Percentiles rank a stretch among this genome's conserved stretches.
phyloP scores from a whole-genome alignment of 1,140 invertebrate species.

The Aphaenogaster floridana region DNA sequence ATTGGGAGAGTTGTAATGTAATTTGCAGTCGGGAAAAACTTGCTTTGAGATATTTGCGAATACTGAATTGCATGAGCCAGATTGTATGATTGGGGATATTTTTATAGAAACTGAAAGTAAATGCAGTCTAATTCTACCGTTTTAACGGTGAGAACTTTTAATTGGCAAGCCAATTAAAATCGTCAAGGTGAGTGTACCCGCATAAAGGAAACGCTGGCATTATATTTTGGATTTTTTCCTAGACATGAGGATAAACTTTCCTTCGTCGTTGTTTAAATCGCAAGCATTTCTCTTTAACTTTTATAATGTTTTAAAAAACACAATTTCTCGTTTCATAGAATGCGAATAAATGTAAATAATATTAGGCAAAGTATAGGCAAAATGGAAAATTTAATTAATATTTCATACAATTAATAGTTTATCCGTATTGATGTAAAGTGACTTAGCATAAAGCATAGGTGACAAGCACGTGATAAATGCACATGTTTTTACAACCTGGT shows the following conservation, averaged over 20 bases:
- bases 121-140: neutral
- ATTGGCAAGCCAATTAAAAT: constrained; percentile 72
- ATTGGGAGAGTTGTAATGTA: constrained; percentile 13
- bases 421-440: neutral
- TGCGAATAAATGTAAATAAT: neutral
- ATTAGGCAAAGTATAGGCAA: neutral
- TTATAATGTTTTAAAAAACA: neutral
- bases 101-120: constrained; percentile 44
- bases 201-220: constrained; percentile 24
- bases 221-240: constrained; percentile 57
- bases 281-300: neutral
- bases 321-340: neutral
- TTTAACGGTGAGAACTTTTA: constrained; percentile 68
- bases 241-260: constrained; percentile 53
- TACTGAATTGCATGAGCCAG: neutral
- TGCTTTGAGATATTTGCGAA: constrained; percentile 29
- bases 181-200: neutral
- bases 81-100: constrained; percentile 44
- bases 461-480: constrained; percentile 3
- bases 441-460: neutral
- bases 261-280: constrained; percentile 1
- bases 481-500: neutral
- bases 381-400: constrained; percentile 12
- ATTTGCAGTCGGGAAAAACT: neutral
- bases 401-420: neutral